A percentile compares a stretch with the other conserved stretches of the same genome.
Conservation (phyloP, 2,113 vertebrate genomes). For the Callipepla californica region DNA sequence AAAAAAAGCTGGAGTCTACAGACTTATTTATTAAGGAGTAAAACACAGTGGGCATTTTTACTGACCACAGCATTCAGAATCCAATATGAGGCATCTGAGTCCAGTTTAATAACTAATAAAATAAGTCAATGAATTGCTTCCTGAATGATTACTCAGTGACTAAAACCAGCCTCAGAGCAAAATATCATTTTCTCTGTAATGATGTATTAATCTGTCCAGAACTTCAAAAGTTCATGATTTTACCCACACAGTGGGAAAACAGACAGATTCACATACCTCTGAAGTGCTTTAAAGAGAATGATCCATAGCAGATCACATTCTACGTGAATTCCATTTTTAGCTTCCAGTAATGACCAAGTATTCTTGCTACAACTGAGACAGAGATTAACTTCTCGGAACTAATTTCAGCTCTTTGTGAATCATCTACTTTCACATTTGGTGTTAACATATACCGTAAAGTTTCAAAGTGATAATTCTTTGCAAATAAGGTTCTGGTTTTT, state of each 20-base stretch:
- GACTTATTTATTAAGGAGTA: background rate
- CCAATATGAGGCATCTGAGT: background rate
- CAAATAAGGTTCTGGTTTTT: background rate
- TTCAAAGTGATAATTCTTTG: background rate
- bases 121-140: background rate
- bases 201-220: background rate
- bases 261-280: background rate
- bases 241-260: background rate
- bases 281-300: background rate
- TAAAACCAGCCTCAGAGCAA: background rate
- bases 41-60: too few species aligned
- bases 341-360: background rate
- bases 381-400: background rate
- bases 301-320: background rate
- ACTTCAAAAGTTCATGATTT: background rate
- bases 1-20: background rate
- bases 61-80: background rate
- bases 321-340: background rate
- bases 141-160: background rate
- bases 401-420: background rate
- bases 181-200: background rate
- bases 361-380: background rate
- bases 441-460: background rate
- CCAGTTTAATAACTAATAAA: background rate
- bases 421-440: background rate